Evolutionary conservation across 2,113 vertebrate species (phyloP).

Genomic region (Ploceus nigricollis): DNA sequence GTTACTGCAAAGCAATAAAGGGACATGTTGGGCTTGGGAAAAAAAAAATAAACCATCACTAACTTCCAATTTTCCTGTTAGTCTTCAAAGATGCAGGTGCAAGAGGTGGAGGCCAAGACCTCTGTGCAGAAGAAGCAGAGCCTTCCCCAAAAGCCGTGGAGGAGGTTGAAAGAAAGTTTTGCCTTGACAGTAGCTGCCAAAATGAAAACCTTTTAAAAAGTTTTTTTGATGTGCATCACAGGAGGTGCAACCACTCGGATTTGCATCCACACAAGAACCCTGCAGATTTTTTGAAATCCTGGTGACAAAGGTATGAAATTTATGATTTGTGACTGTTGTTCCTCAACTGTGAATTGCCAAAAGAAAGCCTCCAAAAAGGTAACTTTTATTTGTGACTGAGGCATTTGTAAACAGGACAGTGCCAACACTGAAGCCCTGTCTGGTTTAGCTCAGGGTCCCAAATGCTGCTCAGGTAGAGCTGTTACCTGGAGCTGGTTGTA

Average conservation of each 20-base stretch:
- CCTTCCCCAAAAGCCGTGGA: neutral
- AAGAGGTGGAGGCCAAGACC: neutral
- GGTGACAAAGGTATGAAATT: conserved; percentile 27
- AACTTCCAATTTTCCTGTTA: neutral
- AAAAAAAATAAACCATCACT: neutral
- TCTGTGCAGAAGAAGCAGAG: neutral
- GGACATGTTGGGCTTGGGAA: neutral
- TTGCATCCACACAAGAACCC: conserved; percentile 45
- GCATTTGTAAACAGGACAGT: neutral
- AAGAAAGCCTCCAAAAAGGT: neutral
- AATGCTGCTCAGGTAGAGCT: neutral
- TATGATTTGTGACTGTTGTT: conserved; percentile 17
- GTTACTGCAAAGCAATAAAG: neutral
- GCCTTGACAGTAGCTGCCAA: conserved; percentile 21
- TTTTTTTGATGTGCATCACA: conserved; percentile 33
- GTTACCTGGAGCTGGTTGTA: neutral
- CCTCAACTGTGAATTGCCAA: neutral
- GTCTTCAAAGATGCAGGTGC: neutral
- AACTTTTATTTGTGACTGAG: conserved; percentile 10
- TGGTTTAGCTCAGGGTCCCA: neutral
- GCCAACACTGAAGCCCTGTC: neutral
- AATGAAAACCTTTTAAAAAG: conserved; percentile 6
- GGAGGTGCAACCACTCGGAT: neutral
- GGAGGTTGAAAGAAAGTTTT: conserved; percentile 20
- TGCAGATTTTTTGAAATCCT: conserved; percentile 44